Base-by-base conservation (phyloP, 2,113 vertebrate species). In the Platysteira castanea region DNA sequence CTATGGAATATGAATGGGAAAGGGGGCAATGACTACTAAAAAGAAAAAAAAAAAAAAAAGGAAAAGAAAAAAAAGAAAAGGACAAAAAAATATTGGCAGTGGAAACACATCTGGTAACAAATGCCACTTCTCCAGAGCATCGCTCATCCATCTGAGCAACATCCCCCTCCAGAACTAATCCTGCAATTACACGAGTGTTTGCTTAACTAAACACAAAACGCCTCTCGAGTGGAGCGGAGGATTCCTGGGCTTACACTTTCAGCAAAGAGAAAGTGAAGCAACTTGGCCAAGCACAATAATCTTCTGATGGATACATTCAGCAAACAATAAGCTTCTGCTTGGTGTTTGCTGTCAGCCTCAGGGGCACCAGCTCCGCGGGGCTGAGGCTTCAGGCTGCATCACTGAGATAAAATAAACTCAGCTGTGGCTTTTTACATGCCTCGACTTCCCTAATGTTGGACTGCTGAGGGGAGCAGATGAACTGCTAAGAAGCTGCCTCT, bases 101-200 rank as follows among this genome's bases (percentile, higher is more conserved):
- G 18, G 50, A 85, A 93, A 80, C 22, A 10, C 10, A 7, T 24
- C 47, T 89, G 30, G 30, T 50, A 61, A 65, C 28, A 93, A 87
- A 85, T 18, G 5, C 21, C 35, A 39, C 31, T 67, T 85, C 84
- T 84, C 30, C 52, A 78, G 57, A 50, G 50, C 9, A 15, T 90
- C 6, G 0, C 5, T 94, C 47, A 90, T 74, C 82, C 68, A 37
- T 73, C 59, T 74, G 71, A 96, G 63, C 60, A 77, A 6, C 42
- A 33, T 37, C 19, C 12, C 18, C 8, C 56, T 93, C 44, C 71
- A 94, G 85, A 94, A 85, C 71, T 93, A 96, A 96, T 95, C 84
- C 75, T 67, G 52, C 79, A 90, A 92, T 96, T 93, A 93, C 91
- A 68, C 1, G 13, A 91, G 22, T 60, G 47, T 96, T 90, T 93